Base-by-base conservation (phyloP, 2,797 vertebrate species). In the Amniataba percoides region DNA sequence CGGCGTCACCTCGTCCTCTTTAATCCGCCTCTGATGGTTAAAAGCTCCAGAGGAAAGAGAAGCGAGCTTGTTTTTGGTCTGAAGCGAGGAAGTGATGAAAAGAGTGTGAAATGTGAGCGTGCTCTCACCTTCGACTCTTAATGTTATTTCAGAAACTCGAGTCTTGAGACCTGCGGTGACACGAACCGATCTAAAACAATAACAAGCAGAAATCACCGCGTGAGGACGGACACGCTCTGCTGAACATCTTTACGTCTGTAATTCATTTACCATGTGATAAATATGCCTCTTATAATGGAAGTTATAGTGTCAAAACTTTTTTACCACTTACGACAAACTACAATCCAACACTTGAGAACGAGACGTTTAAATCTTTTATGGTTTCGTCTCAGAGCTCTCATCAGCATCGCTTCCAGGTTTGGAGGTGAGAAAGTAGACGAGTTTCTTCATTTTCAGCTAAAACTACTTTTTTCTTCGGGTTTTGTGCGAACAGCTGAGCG, bases 81-180 rank as follows among this genome's bases (percentile, higher is more conserved):
- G 36, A 68, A 21, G 7, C 1, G 1, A 52, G 64, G 46, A 57
- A 9, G 58, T 74, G 69, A 82, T 75, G 71, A 14, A 77, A 46
- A 3, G 21, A 39, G 59, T 71, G 72, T 43, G 59, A 77, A 34
- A 55, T 3, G 16, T 6, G 45, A 49, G 19, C 21, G 7, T n/a
- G 21, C 42, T 13, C 40, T 21, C 14, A 40, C 27, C 55, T 21
- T 19, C 25, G 13, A 13, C 53, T 43, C 16, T 21, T 56, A 3
- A 19, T 80, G 45, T 58, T 78, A n/a, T 36, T 39, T 5, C 42
- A 66, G 58, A 56, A 51, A 42, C 56, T 3, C 3, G n/a, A 59
- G 21, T 15, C 13, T 21, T 16, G 16, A 43, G 7, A 42, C 6
- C 34, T 36, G 34, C 34, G 8, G 34, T 36, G 8, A 36, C 6